Evolutionary conservation across 2,888 invertebrate species (phyloP).

Genomic region (Hypercompe scribonia): DNA sequence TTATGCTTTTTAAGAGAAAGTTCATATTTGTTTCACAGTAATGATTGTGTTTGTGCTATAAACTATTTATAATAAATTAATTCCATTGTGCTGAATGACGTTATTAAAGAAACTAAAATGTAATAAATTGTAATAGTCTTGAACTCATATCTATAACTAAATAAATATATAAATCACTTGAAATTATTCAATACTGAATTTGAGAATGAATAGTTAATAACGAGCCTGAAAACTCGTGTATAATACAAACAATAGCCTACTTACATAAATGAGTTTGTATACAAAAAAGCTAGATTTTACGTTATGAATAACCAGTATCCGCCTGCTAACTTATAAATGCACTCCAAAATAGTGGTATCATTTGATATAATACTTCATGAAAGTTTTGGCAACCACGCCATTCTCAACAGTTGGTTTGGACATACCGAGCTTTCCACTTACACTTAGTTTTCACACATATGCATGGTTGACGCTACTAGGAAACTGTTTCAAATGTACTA

Average conservation of each 20-base stretch:
- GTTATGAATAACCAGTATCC: too few species aligned
- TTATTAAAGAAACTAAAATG: conserved; percentile 37
- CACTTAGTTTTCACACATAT: neutral
- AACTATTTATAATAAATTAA: conserved; percentile 30
- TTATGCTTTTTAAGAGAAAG: neutral
- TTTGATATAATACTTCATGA: neutral
- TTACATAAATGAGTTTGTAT: too few species aligned
- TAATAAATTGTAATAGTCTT: conserved; percentile 36
- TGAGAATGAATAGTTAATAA: neutral
- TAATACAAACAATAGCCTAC: too few species aligned
- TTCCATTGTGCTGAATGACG: conserved; percentile 32
- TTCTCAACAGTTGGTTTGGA: neutral
- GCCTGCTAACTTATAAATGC: too few species aligned
- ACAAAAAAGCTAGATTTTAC: too few species aligned
- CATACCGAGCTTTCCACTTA: neutral
- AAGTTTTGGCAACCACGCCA: neutral
- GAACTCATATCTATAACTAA: conserved; percentile 1
- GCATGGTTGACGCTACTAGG: too few species aligned
- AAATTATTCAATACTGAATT: neutral
- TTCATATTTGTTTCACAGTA: neutral
- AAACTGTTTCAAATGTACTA: too few species aligned
- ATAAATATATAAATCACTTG: neutral
- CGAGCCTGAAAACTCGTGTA: too few species aligned
- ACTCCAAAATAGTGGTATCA: neutral
- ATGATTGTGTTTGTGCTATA: conserved; percentile 27